phyloP scores from a whole-genome alignment of 2,797 vertebrate genomes.

The Scolopax rusticola region DNA sequence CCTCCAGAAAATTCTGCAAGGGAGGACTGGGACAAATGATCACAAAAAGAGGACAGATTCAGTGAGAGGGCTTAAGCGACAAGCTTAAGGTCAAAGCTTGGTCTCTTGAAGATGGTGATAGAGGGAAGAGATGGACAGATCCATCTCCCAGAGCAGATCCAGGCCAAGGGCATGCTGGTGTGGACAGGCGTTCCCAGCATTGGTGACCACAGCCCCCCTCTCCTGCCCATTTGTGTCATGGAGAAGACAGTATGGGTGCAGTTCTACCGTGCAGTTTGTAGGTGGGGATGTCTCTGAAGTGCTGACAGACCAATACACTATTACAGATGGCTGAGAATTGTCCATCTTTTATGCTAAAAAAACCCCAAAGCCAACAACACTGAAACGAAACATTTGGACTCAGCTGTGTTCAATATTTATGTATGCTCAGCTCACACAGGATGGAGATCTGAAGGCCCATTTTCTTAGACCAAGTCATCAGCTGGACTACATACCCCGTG shows the following conservation, averaged over 20 bases:
- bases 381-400: background rate
- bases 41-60: background rate
- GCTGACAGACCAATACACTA: background rate
- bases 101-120: background rate
- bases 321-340: background rate
- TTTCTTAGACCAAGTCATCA: background rate
- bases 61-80: background rate
- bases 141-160: background rate
- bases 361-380: background rate
- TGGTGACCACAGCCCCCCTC: background rate
- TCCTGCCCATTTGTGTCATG: background rate
- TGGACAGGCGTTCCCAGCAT: accelerated
- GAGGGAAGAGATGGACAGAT: background rate
- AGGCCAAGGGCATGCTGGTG: background rate
- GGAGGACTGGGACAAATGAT: background rate
- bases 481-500: background rate
- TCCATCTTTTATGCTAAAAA: background rate
- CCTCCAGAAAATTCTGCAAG: background rate
- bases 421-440: background rate
- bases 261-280: background rate
- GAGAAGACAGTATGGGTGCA: background rate
- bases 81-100: background rate
- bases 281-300: background rate
- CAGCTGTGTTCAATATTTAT: background rate
- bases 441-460: background rate